phyloP scores from a whole-genome alignment of 2,888 invertebrate genomes.

The Chalcosyrphus nemorum region DNA sequence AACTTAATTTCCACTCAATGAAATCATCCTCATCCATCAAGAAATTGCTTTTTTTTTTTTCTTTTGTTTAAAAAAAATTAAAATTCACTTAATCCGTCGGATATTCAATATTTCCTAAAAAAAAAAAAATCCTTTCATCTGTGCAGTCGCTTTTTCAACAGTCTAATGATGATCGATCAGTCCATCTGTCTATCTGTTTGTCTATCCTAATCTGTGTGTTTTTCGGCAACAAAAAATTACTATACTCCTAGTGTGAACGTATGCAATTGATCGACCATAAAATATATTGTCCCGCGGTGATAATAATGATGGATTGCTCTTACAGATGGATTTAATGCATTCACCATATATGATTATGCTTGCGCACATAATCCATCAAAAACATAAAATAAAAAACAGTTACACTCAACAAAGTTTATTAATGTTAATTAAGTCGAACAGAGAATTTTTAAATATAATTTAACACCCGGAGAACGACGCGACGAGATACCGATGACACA shows the following conservation, averaged over 20 bases:
- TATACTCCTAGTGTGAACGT: not conserved
- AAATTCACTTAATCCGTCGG: slow-evolving; percentile 45
- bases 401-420: not conserved
- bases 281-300: slow-evolving; percentile 23
- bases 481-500: slow-evolving; percentile 46
- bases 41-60: not conserved
- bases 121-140: slow-evolving; percentile 41
- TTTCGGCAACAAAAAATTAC: not conserved
- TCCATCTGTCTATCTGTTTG: slow-evolving; percentile 21
- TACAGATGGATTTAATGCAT: slow-evolving; percentile 40
- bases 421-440: slow-evolving; percentile 35
- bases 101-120: slow-evolving; percentile 1
- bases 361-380: slow-evolving; percentile 52
- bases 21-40: slow-evolving; percentile 64
- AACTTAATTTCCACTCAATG: slow-evolving; percentile 49
- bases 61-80: slow-evolving; percentile 18
- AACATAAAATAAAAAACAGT: slow-evolving; percentile 24
- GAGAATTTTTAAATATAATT: slow-evolving; percentile 16
- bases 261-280: slow-evolving; percentile 38
- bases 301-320: slow-evolving; percentile 63
- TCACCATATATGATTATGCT: slow-evolving; percentile 32
- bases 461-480: slow-evolving; percentile 43
- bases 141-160: not conserved
- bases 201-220: not conserved
- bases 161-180: slow-evolving; percentile 64